A percentile compares a stretch with the other conserved stretches of the same genome.
These are phyloP conservation scores for Synchiropus splendidus DNA, from an alignment of 2,113 vertebrate species.

Conservation along the genomic window DNA sequence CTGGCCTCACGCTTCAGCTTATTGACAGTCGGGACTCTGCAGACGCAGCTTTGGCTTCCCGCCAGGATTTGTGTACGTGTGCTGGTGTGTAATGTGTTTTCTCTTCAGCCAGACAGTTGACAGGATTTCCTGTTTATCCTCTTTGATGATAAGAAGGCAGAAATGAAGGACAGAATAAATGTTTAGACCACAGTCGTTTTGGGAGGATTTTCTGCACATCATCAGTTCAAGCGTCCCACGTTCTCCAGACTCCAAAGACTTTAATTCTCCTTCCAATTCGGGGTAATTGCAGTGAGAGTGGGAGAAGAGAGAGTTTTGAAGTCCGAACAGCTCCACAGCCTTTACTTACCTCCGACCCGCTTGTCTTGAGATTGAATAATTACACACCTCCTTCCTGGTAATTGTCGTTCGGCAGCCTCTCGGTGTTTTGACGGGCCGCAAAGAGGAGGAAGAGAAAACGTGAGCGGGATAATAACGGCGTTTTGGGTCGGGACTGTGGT, in stretches of 20 bases:
- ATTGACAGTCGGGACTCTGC: constrained; percentile 14
- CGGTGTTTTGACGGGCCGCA: constrained; percentile 48
- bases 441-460: constrained; percentile 41
- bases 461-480: constrained; percentile 59
- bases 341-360: constrained; percentile 59
- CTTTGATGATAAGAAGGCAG: constrained; percentile 46
- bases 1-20: constrained; percentile 21
- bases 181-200: constrained; percentile 1
- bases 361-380: constrained; percentile 65
- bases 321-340: constrained; percentile 35
- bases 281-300: constrained; percentile 62
- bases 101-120: constrained; percentile 24
- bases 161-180: constrained; percentile 8
- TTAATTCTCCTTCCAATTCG: constrained; percentile 59
- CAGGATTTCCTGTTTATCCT: constrained; percentile 61
- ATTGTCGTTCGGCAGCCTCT: constrained; percentile 56
- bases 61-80: background rate
- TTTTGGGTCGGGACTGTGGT: constrained; percentile 43
- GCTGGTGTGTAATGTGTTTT: constrained; percentile 9
- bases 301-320: constrained; percentile 50
- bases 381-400: constrained; percentile 56
- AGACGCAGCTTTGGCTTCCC: constrained; percentile 11
- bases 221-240: constrained; percentile 46
- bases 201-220: constrained; percentile 48
- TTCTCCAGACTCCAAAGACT: constrained; percentile 53